A percentile compares a stretch with the other conserved stretches of the same genome.
phyloP scores from a whole-genome alignment of 2,113 vertebrate species.

The Lepus europaeus region DNA sequence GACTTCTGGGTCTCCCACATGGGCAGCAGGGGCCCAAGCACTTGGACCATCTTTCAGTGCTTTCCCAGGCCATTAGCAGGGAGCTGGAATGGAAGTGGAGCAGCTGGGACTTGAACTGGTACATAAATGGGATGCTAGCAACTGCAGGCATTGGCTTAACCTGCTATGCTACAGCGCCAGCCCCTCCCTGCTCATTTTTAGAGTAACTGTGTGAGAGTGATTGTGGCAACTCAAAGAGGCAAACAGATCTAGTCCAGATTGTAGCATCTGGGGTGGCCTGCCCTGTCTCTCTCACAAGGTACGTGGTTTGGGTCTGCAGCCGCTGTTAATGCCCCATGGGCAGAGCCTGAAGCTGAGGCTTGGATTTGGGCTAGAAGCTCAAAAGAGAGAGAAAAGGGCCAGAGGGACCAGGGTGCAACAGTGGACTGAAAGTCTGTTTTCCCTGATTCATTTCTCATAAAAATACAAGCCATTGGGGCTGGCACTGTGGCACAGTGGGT shows the following conservation, averaged over 20 bases:
- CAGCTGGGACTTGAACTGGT: no score
- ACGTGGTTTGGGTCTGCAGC: rapidly evolving
- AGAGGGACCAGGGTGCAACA: rapidly evolving
- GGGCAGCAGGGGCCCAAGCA: no score
- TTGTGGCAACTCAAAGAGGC: not conserved
- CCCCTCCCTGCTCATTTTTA: not conserved
- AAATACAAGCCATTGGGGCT: no score
- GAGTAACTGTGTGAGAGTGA: not conserved
- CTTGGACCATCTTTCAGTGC: no score
- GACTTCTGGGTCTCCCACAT: no score
- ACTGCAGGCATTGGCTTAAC: no score
- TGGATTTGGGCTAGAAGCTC: not conserved
- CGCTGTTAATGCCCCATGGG: not conserved
- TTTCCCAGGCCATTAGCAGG: no score
- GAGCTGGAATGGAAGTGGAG: no score
- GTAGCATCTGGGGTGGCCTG: not conserved
- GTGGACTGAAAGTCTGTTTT: not conserved
- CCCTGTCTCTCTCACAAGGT: not conserved
- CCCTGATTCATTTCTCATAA: not conserved
- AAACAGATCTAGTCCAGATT: not conserved
- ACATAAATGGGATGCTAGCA: no score
- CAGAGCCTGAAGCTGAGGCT: not conserved
- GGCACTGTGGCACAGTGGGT: no score
- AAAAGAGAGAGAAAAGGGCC: not conserved
- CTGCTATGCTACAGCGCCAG: no score